Evolutionary conservation across 2,113 vertebrate species (phyloP).

Genomic region (Alaudala cheleensis): DNA sequence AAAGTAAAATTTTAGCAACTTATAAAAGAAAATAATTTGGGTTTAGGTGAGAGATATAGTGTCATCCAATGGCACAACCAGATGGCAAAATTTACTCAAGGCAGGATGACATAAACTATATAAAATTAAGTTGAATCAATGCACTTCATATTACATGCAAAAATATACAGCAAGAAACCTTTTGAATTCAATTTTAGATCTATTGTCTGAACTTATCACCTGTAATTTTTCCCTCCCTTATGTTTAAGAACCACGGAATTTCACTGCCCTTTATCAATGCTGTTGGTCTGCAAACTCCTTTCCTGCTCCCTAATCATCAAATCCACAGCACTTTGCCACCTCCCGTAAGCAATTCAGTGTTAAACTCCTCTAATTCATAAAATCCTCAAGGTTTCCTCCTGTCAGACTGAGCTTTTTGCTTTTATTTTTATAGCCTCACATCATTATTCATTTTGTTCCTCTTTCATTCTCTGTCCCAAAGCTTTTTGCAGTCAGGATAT

Average conservation of each 20-base stretch:
- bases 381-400: background rate
- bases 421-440: background rate
- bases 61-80: background rate
- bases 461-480: background rate
- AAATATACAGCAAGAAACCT: background rate
- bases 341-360: background rate
- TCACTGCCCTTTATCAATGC: background rate
- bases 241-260: background rate
- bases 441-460: background rate
- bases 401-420: background rate
- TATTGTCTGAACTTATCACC: background rate
- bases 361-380: background rate
- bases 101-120: background rate
- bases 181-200: background rate
- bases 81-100: background rate
- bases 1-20: background rate
- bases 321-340: background rate
- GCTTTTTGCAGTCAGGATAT: background rate
- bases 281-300: background rate
- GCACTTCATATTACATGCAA: background rate
- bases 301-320: background rate
- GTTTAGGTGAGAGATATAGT: background rate
- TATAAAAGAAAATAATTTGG: rapidly evolving
- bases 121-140: background rate
- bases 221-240: background rate